phyloP scores from a whole-genome alignment of 2,888 invertebrate genomes.

The Ischnura elegans region DNA sequence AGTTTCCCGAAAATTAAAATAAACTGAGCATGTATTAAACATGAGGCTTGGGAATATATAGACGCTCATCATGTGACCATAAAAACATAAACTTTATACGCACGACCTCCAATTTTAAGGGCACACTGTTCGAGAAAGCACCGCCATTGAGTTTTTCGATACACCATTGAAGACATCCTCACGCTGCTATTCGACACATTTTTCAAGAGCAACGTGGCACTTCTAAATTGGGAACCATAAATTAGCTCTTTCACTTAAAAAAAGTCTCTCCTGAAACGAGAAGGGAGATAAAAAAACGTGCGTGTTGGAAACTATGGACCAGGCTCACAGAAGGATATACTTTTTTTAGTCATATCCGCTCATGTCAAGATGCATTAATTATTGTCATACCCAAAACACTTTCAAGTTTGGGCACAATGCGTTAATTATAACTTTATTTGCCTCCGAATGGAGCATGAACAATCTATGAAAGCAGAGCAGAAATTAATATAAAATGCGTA shows the following conservation, averaged over 20 bases:
- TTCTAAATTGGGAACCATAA: conserved; percentile 1
- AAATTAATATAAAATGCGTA: no score
- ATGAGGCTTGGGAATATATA: no score
- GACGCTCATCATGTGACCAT: no score
- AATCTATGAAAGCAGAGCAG: neutral
- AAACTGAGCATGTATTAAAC: no score
- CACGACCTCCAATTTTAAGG: neutral
- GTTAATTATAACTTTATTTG: neutral
- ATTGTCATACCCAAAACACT: neutral
- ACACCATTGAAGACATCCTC: neutral
- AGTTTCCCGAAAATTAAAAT: no score
- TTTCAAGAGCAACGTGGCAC: conserved; percentile 5
- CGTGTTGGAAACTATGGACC: neutral
- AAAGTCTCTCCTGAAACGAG: neutral
- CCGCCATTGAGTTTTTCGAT: neutral
- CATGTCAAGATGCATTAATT: neutral
- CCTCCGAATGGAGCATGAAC: neutral
- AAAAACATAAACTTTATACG: no score
- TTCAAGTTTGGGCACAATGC: no score
- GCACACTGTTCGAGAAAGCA: neutral
- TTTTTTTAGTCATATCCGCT: neutral
- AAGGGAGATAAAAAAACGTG: neutral
- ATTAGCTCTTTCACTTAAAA: conserved; percentile 17
- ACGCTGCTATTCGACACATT: neutral
- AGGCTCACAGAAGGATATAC: neutral